Evolutionary conservation across 1,140 invertebrate genomes (phyloP).

Genomic region (Diorhabda carinulata): DNA sequence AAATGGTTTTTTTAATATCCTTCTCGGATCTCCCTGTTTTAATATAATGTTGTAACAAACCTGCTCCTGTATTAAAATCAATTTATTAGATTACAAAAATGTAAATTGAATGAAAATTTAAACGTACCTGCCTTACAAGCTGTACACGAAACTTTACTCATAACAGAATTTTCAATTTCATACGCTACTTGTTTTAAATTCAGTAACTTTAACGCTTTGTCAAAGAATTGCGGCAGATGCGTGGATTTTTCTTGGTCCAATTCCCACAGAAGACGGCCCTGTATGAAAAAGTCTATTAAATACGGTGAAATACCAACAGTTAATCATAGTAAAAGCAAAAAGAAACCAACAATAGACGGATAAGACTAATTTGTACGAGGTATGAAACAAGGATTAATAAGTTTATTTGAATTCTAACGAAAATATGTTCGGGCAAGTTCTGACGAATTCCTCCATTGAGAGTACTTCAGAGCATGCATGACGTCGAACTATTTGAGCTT

Average conservation of each 20-base stretch:
- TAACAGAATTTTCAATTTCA: conserved; percentile 84
- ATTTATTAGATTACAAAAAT: not conserved
- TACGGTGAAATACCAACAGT: not conserved
- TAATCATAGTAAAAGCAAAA: not conserved
- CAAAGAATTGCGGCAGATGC: conserved; percentile 71
- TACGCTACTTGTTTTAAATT: conserved; percentile 80
- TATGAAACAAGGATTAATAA: too few species aligned
- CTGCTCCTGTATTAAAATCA: conserved; percentile 54
- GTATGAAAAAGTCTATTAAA: conserved; percentile 18
- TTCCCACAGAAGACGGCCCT: conserved; percentile 63
- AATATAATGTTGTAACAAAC: conserved; percentile 81
- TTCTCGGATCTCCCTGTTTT: conserved; percentile 74
- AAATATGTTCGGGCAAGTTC: too few species aligned
- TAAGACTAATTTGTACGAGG: too few species aligned
- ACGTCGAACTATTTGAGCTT: too few species aligned
- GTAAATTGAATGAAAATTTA: conserved; percentile 21
- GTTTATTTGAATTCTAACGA: too few species aligned
- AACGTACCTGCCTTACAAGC: conserved; percentile 76
- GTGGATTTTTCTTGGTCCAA: conserved; percentile 62
- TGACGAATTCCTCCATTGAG: too few species aligned
- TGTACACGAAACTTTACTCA: conserved; percentile 87
- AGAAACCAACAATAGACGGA: too few species aligned
- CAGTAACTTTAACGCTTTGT: conserved; percentile 74
- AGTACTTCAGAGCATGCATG: too few species aligned
- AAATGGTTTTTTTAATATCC: conserved; percentile 81